phyloP scores from a whole-genome alignment of 2,113 vertebrate genomes.

The Martes martes region DNA sequence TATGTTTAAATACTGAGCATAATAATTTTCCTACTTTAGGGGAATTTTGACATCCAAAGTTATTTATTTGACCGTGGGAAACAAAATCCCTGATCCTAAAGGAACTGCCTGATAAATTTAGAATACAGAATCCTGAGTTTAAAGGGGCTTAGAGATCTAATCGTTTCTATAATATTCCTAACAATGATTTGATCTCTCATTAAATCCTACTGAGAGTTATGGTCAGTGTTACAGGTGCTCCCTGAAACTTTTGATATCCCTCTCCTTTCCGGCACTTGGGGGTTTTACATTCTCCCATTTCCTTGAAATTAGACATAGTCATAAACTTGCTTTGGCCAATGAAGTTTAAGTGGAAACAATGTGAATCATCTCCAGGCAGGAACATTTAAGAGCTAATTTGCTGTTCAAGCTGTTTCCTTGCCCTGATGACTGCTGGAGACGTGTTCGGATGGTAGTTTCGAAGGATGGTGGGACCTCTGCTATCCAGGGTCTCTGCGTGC shows the following conservation, averaged over 20 bases:
- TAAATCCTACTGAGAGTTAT: neutral
- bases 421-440: neutral
- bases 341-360: neutral
- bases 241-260: neutral
- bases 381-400: neutral
- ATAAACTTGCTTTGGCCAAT: neutral
- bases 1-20: constrained; percentile 42
- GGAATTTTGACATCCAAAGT: neutral
- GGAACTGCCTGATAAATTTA: neutral
- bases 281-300: neutral
- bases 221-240: neutral
- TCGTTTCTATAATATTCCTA: neutral
- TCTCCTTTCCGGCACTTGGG: neutral
- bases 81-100: constrained; percentile 11
- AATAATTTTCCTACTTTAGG: constrained; percentile 38
- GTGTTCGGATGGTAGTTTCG: neutral
- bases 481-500: neutral
- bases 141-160: neutral
- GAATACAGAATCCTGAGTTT: constrained; percentile 31
- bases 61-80: constrained; percentile 14
- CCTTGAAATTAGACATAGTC: neutral
- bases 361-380: neutral
- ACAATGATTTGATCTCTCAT: neutral
- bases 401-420: neutral
- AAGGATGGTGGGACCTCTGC: neutral